Evolutionary conservation across 2,113 vertebrate species (phyloP).

Genomic region (Fregetta grallaria): DNA sequence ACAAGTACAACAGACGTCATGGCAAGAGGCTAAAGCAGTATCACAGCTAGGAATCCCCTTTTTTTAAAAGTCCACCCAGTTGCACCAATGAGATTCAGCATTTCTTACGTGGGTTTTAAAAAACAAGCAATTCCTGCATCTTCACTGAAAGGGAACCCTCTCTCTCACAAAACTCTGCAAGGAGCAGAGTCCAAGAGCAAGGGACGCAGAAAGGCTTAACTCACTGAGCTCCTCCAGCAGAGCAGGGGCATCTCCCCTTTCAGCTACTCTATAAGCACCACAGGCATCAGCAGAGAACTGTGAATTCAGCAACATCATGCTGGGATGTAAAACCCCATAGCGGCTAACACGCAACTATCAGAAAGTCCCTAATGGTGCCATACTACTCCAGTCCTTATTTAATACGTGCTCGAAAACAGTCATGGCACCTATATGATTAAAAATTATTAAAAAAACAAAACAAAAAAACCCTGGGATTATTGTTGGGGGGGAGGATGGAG

Average conservation of each 20-base stretch:
- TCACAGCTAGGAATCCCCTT: not conserved
- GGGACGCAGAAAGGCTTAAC: not conserved
- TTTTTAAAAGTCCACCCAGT: not conserved
- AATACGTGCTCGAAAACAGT: not conserved
- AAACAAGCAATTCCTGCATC: slow-evolving; percentile 5
- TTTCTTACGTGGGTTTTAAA: slow-evolving; percentile 20
- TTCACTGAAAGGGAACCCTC: not conserved
- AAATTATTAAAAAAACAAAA: not conserved
- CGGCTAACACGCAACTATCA: not conserved
- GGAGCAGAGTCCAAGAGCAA: not conserved
- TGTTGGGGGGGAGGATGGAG: not conserved
- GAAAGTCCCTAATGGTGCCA: not conserved
- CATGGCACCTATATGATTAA: not conserved
- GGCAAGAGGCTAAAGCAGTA: slow-evolving; percentile 31
- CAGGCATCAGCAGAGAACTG: not conserved
- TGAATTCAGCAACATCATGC: not conserved
- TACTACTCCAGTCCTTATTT: not conserved
- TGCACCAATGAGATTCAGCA: not conserved
- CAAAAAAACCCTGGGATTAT: not conserved
- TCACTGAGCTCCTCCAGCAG: not conserved
- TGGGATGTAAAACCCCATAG: not conserved
- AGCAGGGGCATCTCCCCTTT: not conserved
- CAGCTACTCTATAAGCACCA: not conserved
- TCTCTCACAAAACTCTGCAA: not conserved
- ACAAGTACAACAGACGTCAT: not conserved